Conservation (phyloP, 2,888 invertebrate species). For the Euclidia mi region DNA sequence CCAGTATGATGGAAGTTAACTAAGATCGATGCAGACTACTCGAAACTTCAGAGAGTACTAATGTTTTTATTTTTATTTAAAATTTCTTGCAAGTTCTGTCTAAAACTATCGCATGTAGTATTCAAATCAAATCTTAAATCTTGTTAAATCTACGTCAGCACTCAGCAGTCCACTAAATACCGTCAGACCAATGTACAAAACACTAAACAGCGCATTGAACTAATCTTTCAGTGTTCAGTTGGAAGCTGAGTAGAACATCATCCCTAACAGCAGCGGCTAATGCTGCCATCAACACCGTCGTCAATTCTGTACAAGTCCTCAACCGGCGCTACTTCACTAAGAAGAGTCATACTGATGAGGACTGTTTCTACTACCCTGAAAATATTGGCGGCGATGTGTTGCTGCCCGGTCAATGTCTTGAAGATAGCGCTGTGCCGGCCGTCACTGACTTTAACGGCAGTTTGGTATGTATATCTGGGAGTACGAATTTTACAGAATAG, state of each 20-base stretch:
- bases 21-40: too few species aligned
- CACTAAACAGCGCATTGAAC: too few species aligned
- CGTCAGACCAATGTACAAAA: too few species aligned
- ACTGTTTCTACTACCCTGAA: conserved; percentile 82
- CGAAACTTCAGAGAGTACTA: too few species aligned
- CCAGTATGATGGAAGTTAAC: too few species aligned
- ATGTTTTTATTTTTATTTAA: too few species aligned
- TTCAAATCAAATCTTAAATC: too few species aligned
- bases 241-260: conserved; percentile 73
- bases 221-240: conserved; percentile 78
- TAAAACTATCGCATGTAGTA: too few species aligned
- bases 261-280: conserved; percentile 50
- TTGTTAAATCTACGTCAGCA: too few species aligned
- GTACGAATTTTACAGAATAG: too few species aligned
- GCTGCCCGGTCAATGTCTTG: conserved; percentile 70
- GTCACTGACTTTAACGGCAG: conserved; percentile 63
- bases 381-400: conserved; percentile 77
- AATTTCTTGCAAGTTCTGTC: not conserved
- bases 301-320: conserved; percentile 67
- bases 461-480: conserved; percentile 72
- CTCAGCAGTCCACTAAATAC: too few species aligned
- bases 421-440: conserved; percentile 58
- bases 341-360: conserved; percentile 67
- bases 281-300: conserved; percentile 58
- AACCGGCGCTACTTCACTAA: conserved; percentile 66